Evolutionary conservation across 2,797 vertebrate species (phyloP).

Genomic region (Tachyglossus aculeatus): DNA sequence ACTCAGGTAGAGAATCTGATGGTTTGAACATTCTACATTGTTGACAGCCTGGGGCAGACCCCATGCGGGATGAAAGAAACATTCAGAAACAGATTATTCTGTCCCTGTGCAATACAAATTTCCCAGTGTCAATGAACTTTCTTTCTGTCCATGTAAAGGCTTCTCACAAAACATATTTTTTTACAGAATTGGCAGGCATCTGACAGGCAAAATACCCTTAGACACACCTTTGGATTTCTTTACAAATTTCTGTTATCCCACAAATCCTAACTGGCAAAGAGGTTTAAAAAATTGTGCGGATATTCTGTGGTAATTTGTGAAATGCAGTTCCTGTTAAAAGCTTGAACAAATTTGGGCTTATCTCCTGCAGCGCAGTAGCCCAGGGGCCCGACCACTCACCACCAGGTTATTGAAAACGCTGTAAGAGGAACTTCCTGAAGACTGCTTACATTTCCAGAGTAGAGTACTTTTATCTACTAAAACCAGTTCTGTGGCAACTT

Average conservation of each 20-base stretch:
- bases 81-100: too few relatives aligned
- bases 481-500: background rate
- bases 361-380: constrained; percentile 24
- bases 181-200: constrained; percentile 43
- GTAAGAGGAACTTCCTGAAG: constrained; percentile 45
- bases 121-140: too few relatives aligned
- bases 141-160: background rate
- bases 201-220: constrained; percentile 11
- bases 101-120: too few relatives aligned
- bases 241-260: constrained; percentile 35
- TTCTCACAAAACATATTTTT: constrained; percentile 29
- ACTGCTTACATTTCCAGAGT: background rate
- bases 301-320: constrained; percentile 6
- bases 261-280: constrained; percentile 27
- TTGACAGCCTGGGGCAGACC: constrained; percentile 49
- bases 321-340: constrained; percentile 20
- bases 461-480: background rate
- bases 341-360: background rate
- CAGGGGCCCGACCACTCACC: background rate
- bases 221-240: constrained; percentile 29
- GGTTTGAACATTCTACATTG: too few relatives aligned
- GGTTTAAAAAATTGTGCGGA: constrained; percentile 13
- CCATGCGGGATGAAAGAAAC: too few relatives aligned
- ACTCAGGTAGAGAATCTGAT: too few relatives aligned
- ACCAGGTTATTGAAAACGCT: constrained; percentile 24